Percentiles rank a stretch among this genome's conserved stretches.
phyloP scores from a whole-genome alignment of 2,113 vertebrate genomes.

The Helogale parvula region DNA sequence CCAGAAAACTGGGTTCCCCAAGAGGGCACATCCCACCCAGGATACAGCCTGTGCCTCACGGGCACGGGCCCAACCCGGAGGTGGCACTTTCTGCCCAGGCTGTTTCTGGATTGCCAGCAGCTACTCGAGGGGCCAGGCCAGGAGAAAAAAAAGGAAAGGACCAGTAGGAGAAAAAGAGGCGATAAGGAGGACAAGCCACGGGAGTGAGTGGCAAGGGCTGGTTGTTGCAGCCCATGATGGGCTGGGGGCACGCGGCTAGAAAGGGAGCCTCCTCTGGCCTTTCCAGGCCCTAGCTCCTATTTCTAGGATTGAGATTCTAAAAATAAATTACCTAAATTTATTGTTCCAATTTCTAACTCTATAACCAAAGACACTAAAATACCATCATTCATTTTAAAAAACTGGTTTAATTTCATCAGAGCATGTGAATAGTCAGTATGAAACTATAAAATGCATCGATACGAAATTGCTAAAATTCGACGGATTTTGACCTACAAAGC shows the following conservation, averaged over 20 bases:
- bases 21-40: no score
- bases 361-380: conserved; percentile 54
- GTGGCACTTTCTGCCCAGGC: background rate
- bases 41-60: fast-evolving
- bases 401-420: conserved; percentile 67
- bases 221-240: fast-evolving
- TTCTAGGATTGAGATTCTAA: conserved; percentile 30
- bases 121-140: background rate
- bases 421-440: background rate
- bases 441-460: background rate
- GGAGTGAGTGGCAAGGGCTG: background rate
- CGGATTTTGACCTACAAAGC: conserved; percentile 22
- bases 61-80: background rate
- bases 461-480: background rate
- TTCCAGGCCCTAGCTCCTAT: background rate
- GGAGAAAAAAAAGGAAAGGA: background rate
- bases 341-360: conserved; percentile 51
- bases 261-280: background rate
- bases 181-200: fast-evolving
- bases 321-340: conserved; percentile 44
- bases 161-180: background rate
- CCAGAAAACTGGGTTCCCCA: background rate
- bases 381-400: conserved; percentile 53
- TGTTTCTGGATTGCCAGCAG: background rate
- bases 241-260: background rate